These are phyloP conservation scores for Vanacampus margaritifer DNA, from an alignment of 2,113 vertebrate species.

Conservation along the genomic window DNA sequence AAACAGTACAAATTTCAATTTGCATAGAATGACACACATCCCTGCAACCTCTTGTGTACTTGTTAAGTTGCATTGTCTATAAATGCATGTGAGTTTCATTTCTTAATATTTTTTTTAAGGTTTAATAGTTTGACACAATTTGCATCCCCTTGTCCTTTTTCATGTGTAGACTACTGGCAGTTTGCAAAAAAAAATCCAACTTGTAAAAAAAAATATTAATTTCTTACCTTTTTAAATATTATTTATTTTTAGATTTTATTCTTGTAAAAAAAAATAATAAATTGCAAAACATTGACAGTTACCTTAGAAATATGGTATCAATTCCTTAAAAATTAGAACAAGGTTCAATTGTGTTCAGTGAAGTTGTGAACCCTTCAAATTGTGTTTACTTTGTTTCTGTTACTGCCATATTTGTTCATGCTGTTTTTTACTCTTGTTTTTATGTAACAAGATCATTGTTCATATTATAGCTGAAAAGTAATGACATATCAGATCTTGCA, in stretches of 20 bases:
- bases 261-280: constrained; percentile 15
- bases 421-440: neutral
- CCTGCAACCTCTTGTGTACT: no score
- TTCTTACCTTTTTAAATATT: no score
- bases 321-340: neutral
- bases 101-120: no score
- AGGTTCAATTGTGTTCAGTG: constrained; percentile 39
- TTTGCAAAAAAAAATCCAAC: no score
- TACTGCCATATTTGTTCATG: constrained; percentile 19
- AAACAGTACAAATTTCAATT: no score
- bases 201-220: no score
- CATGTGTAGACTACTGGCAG: no score
- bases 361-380: constrained; percentile 26
- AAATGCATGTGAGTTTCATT: no score
- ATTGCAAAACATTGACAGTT: neutral
- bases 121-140: no score
- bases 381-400: constrained; percentile 20
- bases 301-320: neutral
- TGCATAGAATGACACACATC: no score
- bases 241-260: constrained; percentile 13
- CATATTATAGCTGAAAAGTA: constrained; percentile 4
- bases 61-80: no score
- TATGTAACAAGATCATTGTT: neutral
- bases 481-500: constrained; percentile 28
- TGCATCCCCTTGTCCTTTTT: no score